A percentile compares a stretch with the other conserved stretches of the same genome.
Conservation (phyloP, 2,113 vertebrate species). For the Apodemus sylvaticus region DNA sequence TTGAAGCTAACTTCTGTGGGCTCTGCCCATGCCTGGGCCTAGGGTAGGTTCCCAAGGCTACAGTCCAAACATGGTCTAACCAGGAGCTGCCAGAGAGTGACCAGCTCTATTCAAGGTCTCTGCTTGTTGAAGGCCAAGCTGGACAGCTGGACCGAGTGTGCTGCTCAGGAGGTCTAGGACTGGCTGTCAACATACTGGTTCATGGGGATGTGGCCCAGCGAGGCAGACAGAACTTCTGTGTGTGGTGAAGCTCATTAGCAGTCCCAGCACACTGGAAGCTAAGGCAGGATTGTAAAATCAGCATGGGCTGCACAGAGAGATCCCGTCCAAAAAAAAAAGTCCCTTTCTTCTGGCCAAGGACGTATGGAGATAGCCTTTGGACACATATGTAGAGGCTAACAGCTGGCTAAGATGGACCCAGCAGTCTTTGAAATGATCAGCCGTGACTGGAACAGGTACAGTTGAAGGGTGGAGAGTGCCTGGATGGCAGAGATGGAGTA, state of each 20-base stretch:
- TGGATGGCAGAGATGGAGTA: rapidly evolving
- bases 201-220: neutral
- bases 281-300: neutral
- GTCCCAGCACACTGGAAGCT: neutral
- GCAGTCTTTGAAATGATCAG: neutral
- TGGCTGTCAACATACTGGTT: rapidly evolving
- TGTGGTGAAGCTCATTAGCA: neutral
- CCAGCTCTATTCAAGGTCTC: neutral
- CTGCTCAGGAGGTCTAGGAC: neutral
- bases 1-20: neutral
- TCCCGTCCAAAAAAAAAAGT: neutral
- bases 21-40: neutral
- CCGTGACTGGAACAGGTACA: neutral
- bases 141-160: neutral
- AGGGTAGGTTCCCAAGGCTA: neutral
- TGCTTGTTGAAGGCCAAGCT: neutral
- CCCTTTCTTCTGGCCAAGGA: neutral
- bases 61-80: neutral
- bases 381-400: neutral
- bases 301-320: neutral
- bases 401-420: neutral
- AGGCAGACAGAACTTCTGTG: neutral
- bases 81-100: neutral
- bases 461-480: neutral
- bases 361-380: neutral